These are phyloP conservation scores for Microcebus murinus DNA, from an alignment of 2,113 vertebrate genomes.

Conservation along the genomic window DNA sequence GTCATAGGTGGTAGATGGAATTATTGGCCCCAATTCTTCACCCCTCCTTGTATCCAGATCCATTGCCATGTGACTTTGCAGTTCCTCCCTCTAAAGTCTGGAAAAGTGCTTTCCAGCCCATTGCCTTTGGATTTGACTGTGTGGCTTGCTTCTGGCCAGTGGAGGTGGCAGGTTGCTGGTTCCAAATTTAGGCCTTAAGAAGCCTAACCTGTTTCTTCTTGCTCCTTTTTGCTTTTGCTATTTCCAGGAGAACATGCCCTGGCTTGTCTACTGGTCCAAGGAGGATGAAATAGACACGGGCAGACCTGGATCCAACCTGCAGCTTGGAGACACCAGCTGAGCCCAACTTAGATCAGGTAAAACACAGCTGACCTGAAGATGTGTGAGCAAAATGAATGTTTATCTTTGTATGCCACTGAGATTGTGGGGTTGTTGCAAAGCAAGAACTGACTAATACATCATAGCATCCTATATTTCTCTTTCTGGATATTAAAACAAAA, in stretches of 20 bases:
- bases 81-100: not conserved
- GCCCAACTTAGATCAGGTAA: not conserved
- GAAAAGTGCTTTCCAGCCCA: not conserved
- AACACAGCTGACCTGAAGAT: not conserved
- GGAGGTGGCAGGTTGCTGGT: not conserved
- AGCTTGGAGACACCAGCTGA: not conserved
- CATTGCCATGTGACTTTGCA: not conserved
- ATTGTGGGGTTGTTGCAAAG: not conserved
- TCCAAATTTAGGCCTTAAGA: not conserved
- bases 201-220: not conserved
- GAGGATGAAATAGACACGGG: not conserved
- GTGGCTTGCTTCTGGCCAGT: not conserved
- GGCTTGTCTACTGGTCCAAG: not conserved
- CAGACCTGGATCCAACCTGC: not conserved
- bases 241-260: not conserved
- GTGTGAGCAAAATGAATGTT: not conserved
- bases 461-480: not conserved
- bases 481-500: not conserved
- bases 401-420: not conserved
- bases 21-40: not conserved
- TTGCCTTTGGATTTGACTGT: not conserved
- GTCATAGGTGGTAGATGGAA: not conserved
- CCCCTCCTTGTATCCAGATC: not conserved
- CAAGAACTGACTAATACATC: not conserved
- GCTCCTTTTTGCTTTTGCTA: not conserved